phyloP scores from a whole-genome alignment of 2,888 invertebrate genomes.

The Sarcophaga variegata region DNA sequence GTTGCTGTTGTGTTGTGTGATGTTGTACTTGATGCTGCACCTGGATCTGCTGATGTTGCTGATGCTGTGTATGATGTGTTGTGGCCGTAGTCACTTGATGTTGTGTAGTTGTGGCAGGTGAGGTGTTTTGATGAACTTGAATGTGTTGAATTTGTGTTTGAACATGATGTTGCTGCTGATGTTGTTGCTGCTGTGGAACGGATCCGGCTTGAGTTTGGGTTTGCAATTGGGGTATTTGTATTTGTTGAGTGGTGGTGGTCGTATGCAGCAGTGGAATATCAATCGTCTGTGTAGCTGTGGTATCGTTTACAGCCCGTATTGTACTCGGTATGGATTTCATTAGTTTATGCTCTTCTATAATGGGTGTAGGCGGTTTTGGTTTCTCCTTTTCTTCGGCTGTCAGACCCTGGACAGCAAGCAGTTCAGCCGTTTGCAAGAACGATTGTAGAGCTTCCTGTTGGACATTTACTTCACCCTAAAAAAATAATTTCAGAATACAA shows the following conservation, averaged over 20 bases:
- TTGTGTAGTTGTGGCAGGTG: constrained; percentile 43
- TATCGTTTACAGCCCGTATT: constrained; percentile 78
- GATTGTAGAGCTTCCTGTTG: constrained; percentile 90
- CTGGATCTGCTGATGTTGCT: constrained; percentile 75
- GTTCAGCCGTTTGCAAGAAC: constrained; percentile 89
- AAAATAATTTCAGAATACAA: not conserved
- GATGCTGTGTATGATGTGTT: constrained; percentile 78
- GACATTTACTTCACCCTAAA: constrained; percentile 89
- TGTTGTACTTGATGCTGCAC: constrained; percentile 74
- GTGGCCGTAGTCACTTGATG: constrained; percentile 69
- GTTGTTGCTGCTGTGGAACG: constrained; percentile 71
- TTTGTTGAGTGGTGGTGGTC: constrained; percentile 75
- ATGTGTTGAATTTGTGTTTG: constrained; percentile 79
- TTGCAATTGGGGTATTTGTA: constrained; percentile 79
- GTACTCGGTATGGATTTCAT: constrained; percentile 81
- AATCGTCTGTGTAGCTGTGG: constrained; percentile 73
- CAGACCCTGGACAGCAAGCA: constrained; percentile 89
- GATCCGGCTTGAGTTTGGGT: constrained; percentile 71
- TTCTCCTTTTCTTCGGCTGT: constrained; percentile 83
- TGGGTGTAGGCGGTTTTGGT: constrained; percentile 78
- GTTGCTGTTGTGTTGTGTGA: constrained; percentile 45
- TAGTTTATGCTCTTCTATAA: constrained; percentile 79
- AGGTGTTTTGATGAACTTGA: constrained; percentile 76
- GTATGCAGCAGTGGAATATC: constrained; percentile 67
- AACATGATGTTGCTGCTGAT: constrained; percentile 77